A percentile compares a stretch with the other conserved stretches of the same genome.
Evolutionary conservation across 2,113 vertebrate species (phyloP).

Genomic region (Physeter macrocephalus): DNA sequence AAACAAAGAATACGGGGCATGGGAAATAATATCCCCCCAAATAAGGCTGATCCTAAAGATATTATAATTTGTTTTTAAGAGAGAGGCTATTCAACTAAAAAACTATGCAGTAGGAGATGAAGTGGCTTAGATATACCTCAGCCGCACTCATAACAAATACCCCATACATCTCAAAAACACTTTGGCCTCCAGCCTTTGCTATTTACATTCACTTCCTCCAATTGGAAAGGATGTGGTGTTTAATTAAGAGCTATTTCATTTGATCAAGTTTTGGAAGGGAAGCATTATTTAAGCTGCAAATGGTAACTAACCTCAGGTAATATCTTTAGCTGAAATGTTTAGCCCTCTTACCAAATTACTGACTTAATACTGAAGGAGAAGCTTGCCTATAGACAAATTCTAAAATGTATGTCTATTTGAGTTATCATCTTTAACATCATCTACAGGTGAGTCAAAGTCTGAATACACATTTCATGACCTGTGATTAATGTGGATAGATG

Average conservation of each 20-base stretch:
- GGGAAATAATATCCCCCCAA: not conserved
- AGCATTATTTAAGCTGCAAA: not conserved
- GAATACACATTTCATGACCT: not conserved
- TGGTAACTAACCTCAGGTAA: not conserved
- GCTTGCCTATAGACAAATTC: not conserved
- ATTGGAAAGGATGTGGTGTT: not conserved
- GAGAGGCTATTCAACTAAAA: not conserved
- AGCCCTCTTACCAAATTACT: not conserved
- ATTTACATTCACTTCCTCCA: not conserved
- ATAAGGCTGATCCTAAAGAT: not conserved
- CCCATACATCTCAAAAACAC: not conserved
- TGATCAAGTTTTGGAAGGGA: not conserved
- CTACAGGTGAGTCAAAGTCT: not conserved
- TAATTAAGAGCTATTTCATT: not conserved
- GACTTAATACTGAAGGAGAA: not conserved
- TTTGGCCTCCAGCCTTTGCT: not conserved
- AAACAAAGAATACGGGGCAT: not conserved
- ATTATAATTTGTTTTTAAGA: not conserved
- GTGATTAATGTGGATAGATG: not conserved
- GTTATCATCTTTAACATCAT: not conserved
- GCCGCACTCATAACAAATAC: not conserved
- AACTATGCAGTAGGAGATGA: not conserved
- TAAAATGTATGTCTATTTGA: not conserved
- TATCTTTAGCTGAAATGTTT: not conserved
- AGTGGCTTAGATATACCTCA: not conserved